phyloP scores from a whole-genome alignment of 2,888 invertebrate species.

The Xestia sexstrigata region DNA sequence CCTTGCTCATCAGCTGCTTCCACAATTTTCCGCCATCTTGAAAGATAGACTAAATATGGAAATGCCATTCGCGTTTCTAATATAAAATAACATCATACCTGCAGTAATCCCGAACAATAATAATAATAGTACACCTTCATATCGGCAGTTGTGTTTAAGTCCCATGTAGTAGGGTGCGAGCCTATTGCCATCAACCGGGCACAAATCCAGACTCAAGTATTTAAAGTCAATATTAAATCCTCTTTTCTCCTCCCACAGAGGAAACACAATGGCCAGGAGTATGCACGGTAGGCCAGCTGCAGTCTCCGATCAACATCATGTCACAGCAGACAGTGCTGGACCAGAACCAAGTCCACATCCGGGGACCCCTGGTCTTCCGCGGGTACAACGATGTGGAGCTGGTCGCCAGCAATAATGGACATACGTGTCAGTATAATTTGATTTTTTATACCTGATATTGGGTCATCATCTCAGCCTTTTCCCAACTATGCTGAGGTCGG shows the following conservation, averaged over 20 bases:
- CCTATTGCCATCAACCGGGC: no score
- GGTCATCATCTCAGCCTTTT: no score
- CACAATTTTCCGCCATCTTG: background rate
- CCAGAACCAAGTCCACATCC: slow-evolving; percentile 81
- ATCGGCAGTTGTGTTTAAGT: no score
- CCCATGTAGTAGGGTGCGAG: no score
- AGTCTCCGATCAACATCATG: slow-evolving; percentile 95
- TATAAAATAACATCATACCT: background rate
- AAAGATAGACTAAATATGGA: background rate
- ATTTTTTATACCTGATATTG: background rate
- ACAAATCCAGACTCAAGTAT: background rate
- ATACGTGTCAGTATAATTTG: slow-evolving; percentile 78
- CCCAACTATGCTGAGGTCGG: no score
- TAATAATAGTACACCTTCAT: no score
- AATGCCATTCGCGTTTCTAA: background rate
- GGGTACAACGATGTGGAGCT: slow-evolving; percentile 79
- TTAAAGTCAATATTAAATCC: background rate
- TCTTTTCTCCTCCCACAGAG: slow-evolving; percentile 65
- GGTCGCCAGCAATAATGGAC: slow-evolving; percentile 81
- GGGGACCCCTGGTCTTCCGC: slow-evolving; percentile 80
- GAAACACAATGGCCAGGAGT: slow-evolving; percentile 91
- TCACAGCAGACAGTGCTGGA: slow-evolving; percentile 89
- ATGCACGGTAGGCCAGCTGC: slow-evolving; percentile 91
- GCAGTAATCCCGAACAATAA: no score
- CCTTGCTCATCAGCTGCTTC: background rate